These are phyloP conservation scores for Umimayanthus kanabou DNA, from an alignment of 92 coral and sea anemone species.

Conservation along the genomic window DNA sequence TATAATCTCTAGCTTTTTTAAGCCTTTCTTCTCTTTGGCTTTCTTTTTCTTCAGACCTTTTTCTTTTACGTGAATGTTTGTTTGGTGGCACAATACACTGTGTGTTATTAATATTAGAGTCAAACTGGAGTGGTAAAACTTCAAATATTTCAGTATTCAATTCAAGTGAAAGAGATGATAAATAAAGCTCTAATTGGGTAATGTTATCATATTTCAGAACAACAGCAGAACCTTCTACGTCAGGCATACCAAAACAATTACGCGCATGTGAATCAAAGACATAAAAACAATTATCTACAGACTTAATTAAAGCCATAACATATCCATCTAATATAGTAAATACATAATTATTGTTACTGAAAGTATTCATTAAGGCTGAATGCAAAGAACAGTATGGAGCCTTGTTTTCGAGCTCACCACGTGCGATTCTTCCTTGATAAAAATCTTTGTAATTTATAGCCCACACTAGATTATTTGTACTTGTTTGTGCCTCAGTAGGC, in stretches of 20 bases:
- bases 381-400: constrained; percentile 50
- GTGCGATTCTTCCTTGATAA: constrained; percentile 55
- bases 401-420: constrained; percentile 49
- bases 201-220: constrained; percentile 73
- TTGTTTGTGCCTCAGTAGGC: constrained; percentile 28
- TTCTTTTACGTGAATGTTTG: constrained; percentile 40
- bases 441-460: constrained; percentile 57
- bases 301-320: constrained; percentile 61
- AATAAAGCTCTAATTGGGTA: constrained; percentile 53
- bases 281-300: constrained; percentile 54
- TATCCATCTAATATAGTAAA: constrained; percentile 55
- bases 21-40: constrained; percentile 46
- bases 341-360: constrained; percentile 52
- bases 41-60: constrained; percentile 43
- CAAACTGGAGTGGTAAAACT: constrained; percentile 58
- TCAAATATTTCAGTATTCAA: constrained; percentile 63
- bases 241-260: constrained; percentile 68
- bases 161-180: constrained; percentile 56
- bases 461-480: constrained; percentile 33
- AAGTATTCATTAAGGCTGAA: constrained; percentile 65
- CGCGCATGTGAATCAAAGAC: constrained; percentile 72
- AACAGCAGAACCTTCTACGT: constrained; percentile 68
- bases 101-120: constrained; percentile 11
- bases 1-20: constrained; percentile 46
- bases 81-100: constrained; percentile 24